Evolutionary conservation across 2,113 vertebrate species (phyloP), one percentile per base, ranked within the genome.

Genomic region (Nothocercus julius): DNA sequence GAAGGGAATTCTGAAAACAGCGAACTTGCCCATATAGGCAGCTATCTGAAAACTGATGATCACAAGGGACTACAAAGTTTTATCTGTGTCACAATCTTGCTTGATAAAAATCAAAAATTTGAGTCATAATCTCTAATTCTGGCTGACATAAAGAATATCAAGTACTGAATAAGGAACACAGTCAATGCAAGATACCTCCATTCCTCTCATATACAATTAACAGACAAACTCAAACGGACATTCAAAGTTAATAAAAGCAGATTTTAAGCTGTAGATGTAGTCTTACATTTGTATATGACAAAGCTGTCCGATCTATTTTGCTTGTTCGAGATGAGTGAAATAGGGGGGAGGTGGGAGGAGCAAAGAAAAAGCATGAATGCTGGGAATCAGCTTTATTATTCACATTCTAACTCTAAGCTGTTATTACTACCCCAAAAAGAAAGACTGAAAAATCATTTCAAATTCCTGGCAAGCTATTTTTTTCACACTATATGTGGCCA

Each of bases 341-440:
- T 10, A 15, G 14, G 2, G 2, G 1, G 8, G 5, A 6, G 2
- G 2, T 28, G 53, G 24, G 15, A 34, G 22, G 28, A 72, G 19
- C 20, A 90, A 77, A 53, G 8, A 78, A 64, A 90, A 83, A 73
- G 15, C 9, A 30, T 75, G 67, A 49, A 73, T 62, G 24, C 28
- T 77, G n/a, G 59, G 30, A 91, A 91, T 90, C 59, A 85, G 20
- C 9, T 80, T 90, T 73, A 87, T 94, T 70, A 38, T 93, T 92
- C 54, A 94, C 49, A 58, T 7, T 51, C 34, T 47, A 58, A 82
- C 11, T 73, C 44, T 66, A 87, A 82, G 38, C 63, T 53, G 5
- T 75, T 69, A 82, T 91, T 87, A 85, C 28, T 21, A 9, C 3
- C 32, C 32, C 25, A 4, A 64, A 88, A 88, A 68, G 32, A 86